These are phyloP conservation scores for Hepsetus odoe DNA, from an alignment of 2,113 vertebrate species.

Conservation along the genomic window DNA sequence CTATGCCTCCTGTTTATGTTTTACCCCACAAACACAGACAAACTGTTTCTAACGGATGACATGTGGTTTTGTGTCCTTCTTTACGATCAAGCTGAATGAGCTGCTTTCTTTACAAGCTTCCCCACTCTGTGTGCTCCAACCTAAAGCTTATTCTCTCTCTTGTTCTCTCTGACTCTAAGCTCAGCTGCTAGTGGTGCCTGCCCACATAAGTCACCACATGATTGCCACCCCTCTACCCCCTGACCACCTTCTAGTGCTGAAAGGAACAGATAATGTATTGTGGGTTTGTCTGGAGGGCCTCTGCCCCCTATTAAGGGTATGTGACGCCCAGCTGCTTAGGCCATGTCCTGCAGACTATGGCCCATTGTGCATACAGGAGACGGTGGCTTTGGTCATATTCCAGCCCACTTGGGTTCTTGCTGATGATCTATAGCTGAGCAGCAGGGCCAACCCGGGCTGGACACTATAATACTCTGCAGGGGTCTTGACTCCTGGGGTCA, in stretches of 20 bases:
- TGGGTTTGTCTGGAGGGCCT: constrained; percentile 70
- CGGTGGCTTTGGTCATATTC: constrained; percentile 77
- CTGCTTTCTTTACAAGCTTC: constrained; percentile 67
- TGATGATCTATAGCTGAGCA: constrained; percentile 73
- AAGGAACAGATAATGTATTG: constrained; percentile 79
- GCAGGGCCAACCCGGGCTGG: constrained; percentile 62
- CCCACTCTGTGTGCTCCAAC: constrained; percentile 57
- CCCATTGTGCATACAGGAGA: constrained; percentile 72
- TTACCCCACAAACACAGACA: constrained; percentile 15
- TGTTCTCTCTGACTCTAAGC: constrained; percentile 43
- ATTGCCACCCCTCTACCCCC: constrained; percentile 65
- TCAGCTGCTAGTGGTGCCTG: constrained; percentile 70
- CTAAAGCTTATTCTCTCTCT: constrained; percentile 9
- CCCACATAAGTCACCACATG: constrained; percentile 74
- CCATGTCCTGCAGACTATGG: constrained; percentile 75
- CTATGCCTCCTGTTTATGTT: constrained; percentile 24
- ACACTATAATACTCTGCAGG: constrained; percentile 68
- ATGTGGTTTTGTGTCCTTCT: constrained; percentile 69
- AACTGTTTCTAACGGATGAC: constrained; percentile 73
- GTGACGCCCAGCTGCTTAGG: constrained; percentile 80
- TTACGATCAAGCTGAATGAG: constrained; percentile 66
- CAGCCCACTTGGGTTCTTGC: constrained; percentile 70
- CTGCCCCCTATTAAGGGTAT: constrained; percentile 72
- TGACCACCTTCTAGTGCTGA: constrained; percentile 72
- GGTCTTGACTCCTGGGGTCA: constrained; percentile 63